A percentile compares a stretch with the other conserved stretches of the same genome.
Evolutionary conservation across 2,113 vertebrate genomes (phyloP).

Genomic region (Pelusios castaneus): DNA sequence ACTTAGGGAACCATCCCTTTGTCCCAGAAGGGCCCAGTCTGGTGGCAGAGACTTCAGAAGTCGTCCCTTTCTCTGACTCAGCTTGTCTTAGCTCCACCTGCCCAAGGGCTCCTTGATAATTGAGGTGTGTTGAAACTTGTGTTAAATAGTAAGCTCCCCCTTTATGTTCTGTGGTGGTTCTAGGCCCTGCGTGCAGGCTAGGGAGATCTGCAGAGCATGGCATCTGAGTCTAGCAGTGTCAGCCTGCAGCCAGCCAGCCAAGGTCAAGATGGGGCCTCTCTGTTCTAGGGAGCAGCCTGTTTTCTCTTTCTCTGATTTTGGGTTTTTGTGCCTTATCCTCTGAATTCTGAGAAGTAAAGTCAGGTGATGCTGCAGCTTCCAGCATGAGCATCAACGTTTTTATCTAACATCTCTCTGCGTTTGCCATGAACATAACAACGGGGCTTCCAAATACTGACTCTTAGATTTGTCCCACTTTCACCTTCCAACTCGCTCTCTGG

Average conservation of each 20-base stretch:
- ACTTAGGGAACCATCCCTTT: not conserved
- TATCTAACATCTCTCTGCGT: not conserved
- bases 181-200: too few relatives aligned
- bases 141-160: not conserved
- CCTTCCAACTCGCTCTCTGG: rapidly evolving
- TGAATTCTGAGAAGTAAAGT: not conserved
- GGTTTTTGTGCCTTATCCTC: not conserved
- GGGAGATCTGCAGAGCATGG: not conserved
- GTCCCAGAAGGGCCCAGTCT: not conserved
- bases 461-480: not conserved
- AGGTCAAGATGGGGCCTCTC: not conserved
- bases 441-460: not conserved
- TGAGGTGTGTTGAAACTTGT: not conserved
- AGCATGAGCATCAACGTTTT: not conserved
- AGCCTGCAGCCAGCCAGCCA: not conserved
- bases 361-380: not conserved
- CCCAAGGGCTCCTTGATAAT: not conserved
- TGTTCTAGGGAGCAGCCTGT: not conserved
- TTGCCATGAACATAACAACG: not conserved
- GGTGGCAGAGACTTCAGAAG: not conserved
- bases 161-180: not conserved
- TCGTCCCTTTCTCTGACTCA: not conserved
- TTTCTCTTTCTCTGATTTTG: not conserved
- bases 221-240: not conserved
- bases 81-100: not conserved